phyloP scores from a whole-genome alignment of 2,888 invertebrate species.

The Calliphora vomitoria region DNA sequence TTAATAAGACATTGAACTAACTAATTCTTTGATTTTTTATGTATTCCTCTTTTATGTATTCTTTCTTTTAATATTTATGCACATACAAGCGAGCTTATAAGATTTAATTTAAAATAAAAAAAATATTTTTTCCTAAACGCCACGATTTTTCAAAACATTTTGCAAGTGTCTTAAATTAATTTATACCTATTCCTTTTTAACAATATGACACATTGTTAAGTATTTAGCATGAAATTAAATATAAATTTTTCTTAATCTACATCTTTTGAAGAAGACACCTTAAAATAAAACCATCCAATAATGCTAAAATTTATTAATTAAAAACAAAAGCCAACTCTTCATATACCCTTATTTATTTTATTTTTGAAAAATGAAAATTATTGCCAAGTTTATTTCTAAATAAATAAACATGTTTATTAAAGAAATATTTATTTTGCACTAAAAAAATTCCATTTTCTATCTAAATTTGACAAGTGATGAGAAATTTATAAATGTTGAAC shows the following conservation, averaged over 20 bases:
- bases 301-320: not conserved
- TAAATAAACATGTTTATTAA: not conserved
- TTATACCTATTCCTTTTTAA: not conserved
- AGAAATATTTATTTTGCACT: not conserved
- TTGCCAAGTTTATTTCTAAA: constrained; percentile 10
- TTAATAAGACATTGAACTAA: too few species aligned
- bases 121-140: too few species aligned
- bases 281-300: not conserved
- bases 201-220: not conserved
- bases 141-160: too few species aligned
- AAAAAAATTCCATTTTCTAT: constrained; percentile 28
- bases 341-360: not conserved
- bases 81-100: too few species aligned
- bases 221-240: not conserved
- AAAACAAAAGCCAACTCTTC: not conserved
- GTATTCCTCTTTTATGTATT: too few species aligned
- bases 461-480: constrained; percentile 52
- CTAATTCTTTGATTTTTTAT: too few species aligned
- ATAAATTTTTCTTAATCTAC: not conserved
- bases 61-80: too few species aligned
- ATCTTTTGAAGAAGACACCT: not conserved
- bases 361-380: not conserved
- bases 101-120: too few species aligned
- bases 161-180: too few species aligned
- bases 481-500: constrained; percentile 9